Base-by-base conservation (phyloP, 2,888 invertebrate genomes). In the Epistrophe eligans region DNA sequence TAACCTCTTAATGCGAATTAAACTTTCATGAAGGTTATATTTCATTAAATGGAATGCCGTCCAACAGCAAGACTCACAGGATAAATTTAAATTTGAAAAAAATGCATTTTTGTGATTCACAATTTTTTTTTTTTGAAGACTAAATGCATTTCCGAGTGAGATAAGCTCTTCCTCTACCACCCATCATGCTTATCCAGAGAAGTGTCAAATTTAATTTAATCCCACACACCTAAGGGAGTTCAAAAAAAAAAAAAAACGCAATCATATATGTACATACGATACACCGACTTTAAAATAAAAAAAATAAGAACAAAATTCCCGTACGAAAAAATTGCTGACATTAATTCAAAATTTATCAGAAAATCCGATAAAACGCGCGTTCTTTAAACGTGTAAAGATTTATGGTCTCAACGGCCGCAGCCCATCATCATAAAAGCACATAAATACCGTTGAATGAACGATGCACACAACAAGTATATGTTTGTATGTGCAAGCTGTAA, bases 291-390 rank as follows among this genome's bases (percentile, higher is more conserved):
- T 11, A 35, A 17, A 67, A 19, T 52, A 15, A 35, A 19, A 70
- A 17, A 35, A 35, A 58, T 35, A 43, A 13, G 13, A 13, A 66
- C 55, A 71, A 24, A 15, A 24, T 15, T 28, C 17, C 43, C 15
- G 13, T 15, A 24, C 6, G 9, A 43, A 70, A 79, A 84, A 83
- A 79, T 50, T 35, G 71, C 79, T 80, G 84, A 80, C 80, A 84
- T 84, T 84, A 80, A 84, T 77, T 77, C 77, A 80, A 80, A 77
- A 80, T 84, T 73, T 80, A 80, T 80, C 84, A 48, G 77, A 52
- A 77, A 80, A 84, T 77, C 80, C 80, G 81, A 80, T 84, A 77
- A 84, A 80, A 55, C 4, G 32, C 60, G 84, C 50, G 67, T 84
- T 77, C 66, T 77, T 80, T 80, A 80, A 80, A 66, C 84, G 81